Base-by-base conservation (phyloP, 2,888 invertebrate species). In the Drosophila pseudotakahashii region DNA sequence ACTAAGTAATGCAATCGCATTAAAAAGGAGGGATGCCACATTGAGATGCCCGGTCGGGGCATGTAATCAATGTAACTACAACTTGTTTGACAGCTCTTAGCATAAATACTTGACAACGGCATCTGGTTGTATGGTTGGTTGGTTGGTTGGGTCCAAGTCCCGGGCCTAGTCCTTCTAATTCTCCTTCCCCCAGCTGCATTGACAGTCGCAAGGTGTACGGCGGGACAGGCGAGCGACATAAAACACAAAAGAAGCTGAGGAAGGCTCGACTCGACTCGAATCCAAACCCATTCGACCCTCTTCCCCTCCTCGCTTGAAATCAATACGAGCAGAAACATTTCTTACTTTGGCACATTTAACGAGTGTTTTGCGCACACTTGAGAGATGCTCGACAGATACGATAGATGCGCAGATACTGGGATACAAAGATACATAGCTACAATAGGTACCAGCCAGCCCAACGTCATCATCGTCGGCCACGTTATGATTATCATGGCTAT, bases 21-120 rank as follows among this genome's bases (percentile, higher is more conserved):
- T 79, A 72, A 52, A 16, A 60, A 61, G 52, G 47, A 30, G 16
- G 47, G 14, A 37, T 44, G 19, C 73, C 73, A 51, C 66, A 23
- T 34, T 67, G 67, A 62, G 63, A 72, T 42, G 14, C 36, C 34
- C 53, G 45, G 61, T 54, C 42, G 59, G 78, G 58, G 60, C 70
- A 68, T 80, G 82, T 80, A 85, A 88, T 84, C 85, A 85, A 76
- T 84, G 88, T 85, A 83, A 78, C 83, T 82, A 85, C 86, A 85
- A 83, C 83, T 88, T 85, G 85, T 86, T 85, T 88, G 85, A 85
- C 85, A 85, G 88, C 86, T 85, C 85, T 85, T 88, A 85, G 88
- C 85, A 85, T 85, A 88, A 85, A 83, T 86, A 82, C 86, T 85
- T 75, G 86, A 78, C 80, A 78, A 72, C 62, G 57, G 51, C 57